Base-by-base conservation (phyloP, 2,797 vertebrate species). In the Melanotaenia nigrans region DNA sequence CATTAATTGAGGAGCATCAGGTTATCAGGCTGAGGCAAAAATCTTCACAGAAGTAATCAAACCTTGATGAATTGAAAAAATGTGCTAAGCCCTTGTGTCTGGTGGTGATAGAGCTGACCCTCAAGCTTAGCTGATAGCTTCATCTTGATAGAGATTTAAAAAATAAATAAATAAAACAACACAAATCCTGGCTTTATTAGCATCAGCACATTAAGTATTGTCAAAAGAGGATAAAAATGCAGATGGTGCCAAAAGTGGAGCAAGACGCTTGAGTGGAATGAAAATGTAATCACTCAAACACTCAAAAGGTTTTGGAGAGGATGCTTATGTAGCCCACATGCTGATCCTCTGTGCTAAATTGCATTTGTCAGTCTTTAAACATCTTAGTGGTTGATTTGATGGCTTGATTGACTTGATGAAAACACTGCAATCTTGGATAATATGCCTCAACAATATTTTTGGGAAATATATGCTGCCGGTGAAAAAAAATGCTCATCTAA, bases 31-130 rank as follows among this genome's bases (percentile, higher is more conserved):
- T 53, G 81, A 78, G 85, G 86, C 79, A 87, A 80, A 91, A 92
- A 93, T 94, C 91, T 93, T 86, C 88, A 88, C 82, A 92, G 84
- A 95, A 94, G 93, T 95, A 96, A 96, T 96, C 94, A 95, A 94
- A 92, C 92, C 92, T 92, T 93, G 94, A 94, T 95, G 92, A 94
- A 93, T 94, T 91, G 92, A 93, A 95, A 92, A 83, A 89, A 91
- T 36, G 88, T 72, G 80, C 86, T 95, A 94, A 95, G 94, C 94
- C 93, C 92, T 84, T 73, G 63, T 90, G 93, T 93, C 92, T 77
- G 0, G 71, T 84, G 68, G 85, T 87, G 87, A 91, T 88, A 92
- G 89, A 92, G 88, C 70, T 87, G 88, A 91, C 87, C 91, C 87
- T 79, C 61, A 69, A 83, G 87, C 85, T 87, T 65, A 89, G 79